Base-by-base conservation (phyloP, 2,113 vertebrate species). In the Sander lucioperca region DNA sequence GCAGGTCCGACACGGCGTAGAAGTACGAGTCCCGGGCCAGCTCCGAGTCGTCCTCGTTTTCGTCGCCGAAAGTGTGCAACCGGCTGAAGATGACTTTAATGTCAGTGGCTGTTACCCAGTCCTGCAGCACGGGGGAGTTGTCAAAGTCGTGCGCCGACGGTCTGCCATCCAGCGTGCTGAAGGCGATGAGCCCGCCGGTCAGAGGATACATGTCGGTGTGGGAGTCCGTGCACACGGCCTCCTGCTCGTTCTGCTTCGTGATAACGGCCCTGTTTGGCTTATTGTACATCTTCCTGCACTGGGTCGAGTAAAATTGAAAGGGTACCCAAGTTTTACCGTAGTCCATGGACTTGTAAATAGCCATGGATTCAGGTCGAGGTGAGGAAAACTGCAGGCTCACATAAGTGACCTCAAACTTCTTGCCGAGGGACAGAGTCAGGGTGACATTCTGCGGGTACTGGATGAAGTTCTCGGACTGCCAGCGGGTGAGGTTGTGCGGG, bases 41-140 rank as follows among this genome's bases (percentile, higher is more conserved):
- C 90, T 99, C 97, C 43, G 97, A 97, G 89, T 98, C 98, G 77
- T 99, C 98, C 94, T 98, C 97, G 84, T 97, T 97, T 95, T 97
- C 97, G 86, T 98, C 97, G 21, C 97, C 98, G 88, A 98, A 97
- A 9, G 97, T 97, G 93, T 98, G 97, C 88, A 99, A 87, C 79
- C 98, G 96, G 86, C 96, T 97, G 94, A 99, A 99, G 76, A 95
- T 95, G 87, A 99, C 97, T 54, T 96, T 95, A 90, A 99, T 97
- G 90, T 99, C 98, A 3, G 98, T 99, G 94, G 98, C 98, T 5
- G 98, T 99, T 64, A 99, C 98, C 98, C 98, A 99, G 96, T 99
- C 98, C 96, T 99, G 98, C 79, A 99, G 95, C 84, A 99, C 98
- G 1, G 98, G 98, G 23, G 97, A 99, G 95, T 97, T 99, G 95